phyloP scores from a whole-genome alignment of 2,113 vertebrate species.

The Pungitius pungitius region DNA sequence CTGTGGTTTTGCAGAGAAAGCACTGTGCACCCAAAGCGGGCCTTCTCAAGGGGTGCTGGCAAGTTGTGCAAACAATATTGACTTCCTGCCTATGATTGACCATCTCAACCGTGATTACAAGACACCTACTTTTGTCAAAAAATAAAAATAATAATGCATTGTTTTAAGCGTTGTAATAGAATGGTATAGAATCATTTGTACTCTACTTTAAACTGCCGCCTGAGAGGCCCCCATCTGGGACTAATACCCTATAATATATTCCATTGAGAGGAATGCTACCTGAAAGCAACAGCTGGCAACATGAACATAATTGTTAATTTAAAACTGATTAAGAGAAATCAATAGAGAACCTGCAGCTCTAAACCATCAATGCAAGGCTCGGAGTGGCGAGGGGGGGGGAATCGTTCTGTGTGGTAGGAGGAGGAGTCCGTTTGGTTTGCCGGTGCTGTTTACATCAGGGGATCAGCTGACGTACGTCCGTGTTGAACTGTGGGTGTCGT shows the following conservation, averaged over 20 bases:
- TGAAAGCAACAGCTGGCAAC: slow-evolving; percentile 38
- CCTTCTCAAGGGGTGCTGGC: too few relatives aligned
- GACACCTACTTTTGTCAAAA: too few relatives aligned
- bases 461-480: slow-evolving; percentile 11
- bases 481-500: slow-evolving; percentile 13
- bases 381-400: slow-evolving; percentile 18
- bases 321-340: slow-evolving; percentile 75
- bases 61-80: too few relatives aligned
- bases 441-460: slow-evolving; percentile 18
- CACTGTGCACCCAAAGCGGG: too few relatives aligned
- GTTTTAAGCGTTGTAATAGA: too few relatives aligned
- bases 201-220: background rate
- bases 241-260: background rate
- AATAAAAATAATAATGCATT: too few relatives aligned
- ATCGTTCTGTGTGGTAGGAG: slow-evolving; percentile 29
- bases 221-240: background rate
- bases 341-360: slow-evolving; percentile 57
- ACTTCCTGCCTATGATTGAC: too few relatives aligned
- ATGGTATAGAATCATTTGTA: background rate
- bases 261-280: slow-evolving; percentile 14
- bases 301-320: slow-evolving; percentile 75
- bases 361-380: slow-evolving; percentile 61
- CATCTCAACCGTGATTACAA: too few relatives aligned
- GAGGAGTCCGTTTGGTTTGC: background rate
- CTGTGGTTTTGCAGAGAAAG: too few relatives aligned